A percentile compares a stretch with the other conserved stretches of the same genome.
Evolutionary conservation across 2,797 vertebrate genomes (phyloP).

Genomic region (Simalia tracyae): DNA sequence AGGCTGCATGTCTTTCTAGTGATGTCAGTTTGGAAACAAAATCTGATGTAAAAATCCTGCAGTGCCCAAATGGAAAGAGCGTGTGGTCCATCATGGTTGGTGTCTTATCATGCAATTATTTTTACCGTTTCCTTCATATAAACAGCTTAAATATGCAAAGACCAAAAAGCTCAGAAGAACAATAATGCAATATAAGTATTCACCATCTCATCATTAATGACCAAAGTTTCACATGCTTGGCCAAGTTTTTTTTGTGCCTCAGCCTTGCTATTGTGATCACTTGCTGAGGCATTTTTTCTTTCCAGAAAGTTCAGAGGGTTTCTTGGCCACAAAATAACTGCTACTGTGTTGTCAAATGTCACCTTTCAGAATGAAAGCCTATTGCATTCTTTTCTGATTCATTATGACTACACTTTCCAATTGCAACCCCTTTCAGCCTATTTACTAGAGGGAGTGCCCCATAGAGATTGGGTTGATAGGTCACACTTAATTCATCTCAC

Average conservation of each 20-base stretch:
- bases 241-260: neutral
- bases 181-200: conserved; percentile 17
- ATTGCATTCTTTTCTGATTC: neutral
- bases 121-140: conserved; percentile 20
- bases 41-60: neutral
- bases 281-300: neutral
- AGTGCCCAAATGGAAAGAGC: neutral
- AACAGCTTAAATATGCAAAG: neutral
- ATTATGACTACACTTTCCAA: neutral
- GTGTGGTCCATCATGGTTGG: neutral
- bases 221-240: conserved; percentile 9
- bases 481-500: neutral
- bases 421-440: neutral
- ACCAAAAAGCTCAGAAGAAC: neutral
- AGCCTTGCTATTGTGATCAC: rapidly evolving
- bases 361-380: neutral
- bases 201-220: conserved; percentile 17
- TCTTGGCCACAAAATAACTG: neutral
- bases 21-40: conserved; percentile 13
- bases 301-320: rapidly evolving
- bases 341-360: neutral
- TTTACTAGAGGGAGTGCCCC: neutral
- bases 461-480: neutral
- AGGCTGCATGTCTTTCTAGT: neutral
- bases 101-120: neutral